Percentiles rank a stretch among this genome's conserved stretches.
These are phyloP conservation scores for Eupeodes luniger DNA, from an alignment of 2,888 invertebrate genomes.

Conservation along the genomic window DNA sequence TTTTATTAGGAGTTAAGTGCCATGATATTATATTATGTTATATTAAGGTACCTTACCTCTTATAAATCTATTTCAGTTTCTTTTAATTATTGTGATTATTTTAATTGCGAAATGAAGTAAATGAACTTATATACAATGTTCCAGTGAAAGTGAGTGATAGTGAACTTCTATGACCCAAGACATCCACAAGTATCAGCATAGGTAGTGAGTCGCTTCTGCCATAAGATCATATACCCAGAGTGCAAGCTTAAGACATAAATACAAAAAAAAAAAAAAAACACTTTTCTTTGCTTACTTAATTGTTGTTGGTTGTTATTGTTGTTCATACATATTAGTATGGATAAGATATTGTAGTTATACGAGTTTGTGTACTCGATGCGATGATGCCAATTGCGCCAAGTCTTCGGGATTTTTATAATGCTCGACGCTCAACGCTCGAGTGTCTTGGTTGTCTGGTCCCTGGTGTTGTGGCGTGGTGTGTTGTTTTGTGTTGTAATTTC, in stretches of 20 bases:
- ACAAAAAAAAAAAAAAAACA: slow-evolving; percentile 45
- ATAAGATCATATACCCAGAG: slow-evolving; percentile 11
- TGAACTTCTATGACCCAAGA: slow-evolving; percentile 82
- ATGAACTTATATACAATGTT: slow-evolving; percentile 53
- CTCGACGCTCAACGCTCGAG: slow-evolving; percentile 15
- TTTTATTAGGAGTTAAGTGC: slow-evolving; percentile 38
- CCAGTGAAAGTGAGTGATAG: slow-evolving; percentile 82
- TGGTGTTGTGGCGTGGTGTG: slow-evolving; percentile 8
- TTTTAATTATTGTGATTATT: slow-evolving; percentile 45
- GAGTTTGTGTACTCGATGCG: slow-evolving; percentile 12
- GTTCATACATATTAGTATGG: neutral
- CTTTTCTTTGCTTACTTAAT: slow-evolving; percentile 62
- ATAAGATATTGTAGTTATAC: slow-evolving; percentile 1
- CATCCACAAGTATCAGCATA: neutral
- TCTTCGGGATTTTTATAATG: neutral
- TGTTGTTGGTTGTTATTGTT: slow-evolving; percentile 21
- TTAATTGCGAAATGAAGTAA: slow-evolving; percentile 66
- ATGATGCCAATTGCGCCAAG: slow-evolving; percentile 23
- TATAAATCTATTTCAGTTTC: slow-evolving; percentile 24
- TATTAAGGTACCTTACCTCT: slow-evolving; percentile 10
- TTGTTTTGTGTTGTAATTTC: slow-evolving; percentile 64
- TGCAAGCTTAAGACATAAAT: slow-evolving; percentile 42
- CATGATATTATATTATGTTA: neutral
- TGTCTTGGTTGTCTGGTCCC: neutral
- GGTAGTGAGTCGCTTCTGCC: slow-evolving; percentile 39